Conservation (phyloP, 1,140 invertebrate genomes). For the Drosophila gunungcola region DNA sequence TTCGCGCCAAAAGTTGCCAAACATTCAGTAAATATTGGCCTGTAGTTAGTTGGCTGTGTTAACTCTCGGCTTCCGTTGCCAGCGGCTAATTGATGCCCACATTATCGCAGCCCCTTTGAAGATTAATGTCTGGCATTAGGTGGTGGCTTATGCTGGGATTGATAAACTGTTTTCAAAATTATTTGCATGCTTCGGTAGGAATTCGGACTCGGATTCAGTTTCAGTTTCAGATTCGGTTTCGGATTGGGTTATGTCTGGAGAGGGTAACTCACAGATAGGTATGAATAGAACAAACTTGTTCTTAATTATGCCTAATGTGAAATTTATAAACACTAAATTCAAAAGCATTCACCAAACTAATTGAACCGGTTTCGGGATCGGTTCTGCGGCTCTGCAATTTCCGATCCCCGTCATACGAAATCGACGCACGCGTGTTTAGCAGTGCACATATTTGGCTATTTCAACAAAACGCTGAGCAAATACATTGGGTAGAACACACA, state of each 20-base stretch:
- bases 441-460: slow-evolving; percentile 41
- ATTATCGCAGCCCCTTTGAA: slow-evolving; percentile 29
- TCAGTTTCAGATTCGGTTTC: slow-evolving; percentile 4
- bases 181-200: slow-evolving; percentile 41
- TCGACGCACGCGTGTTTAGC: slow-evolving; percentile 26
- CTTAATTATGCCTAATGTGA: slow-evolving; percentile 63
- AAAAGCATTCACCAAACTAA: slow-evolving; percentile 61
- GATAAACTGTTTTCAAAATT: slow-evolving; percentile 44
- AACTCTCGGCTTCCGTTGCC: slow-evolving; percentile 32
- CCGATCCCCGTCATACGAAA: slow-evolving; percentile 39
- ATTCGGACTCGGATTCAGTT: slow-evolving; percentile 18
- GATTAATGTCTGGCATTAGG: slow-evolving; percentile 48
- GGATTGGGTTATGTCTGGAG: slow-evolving; percentile 13
- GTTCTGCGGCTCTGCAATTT: slow-evolving; percentile 37
- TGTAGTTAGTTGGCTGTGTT: slow-evolving; percentile 35
- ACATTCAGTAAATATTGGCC: slow-evolving; percentile 24
- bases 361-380: slow-evolving; percentile 52
- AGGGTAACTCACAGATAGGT: slow-evolving; percentile 12
- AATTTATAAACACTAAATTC: slow-evolving; percentile 65
- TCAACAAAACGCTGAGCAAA: slow-evolving; percentile 40
- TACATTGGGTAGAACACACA: slow-evolving; percentile 5
- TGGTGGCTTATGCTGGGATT: slow-evolving; percentile 28
- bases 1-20: slow-evolving; percentile 12
- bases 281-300: slow-evolving; percentile 60
- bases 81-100: slow-evolving; percentile 35